A percentile compares a stretch with the other conserved stretches of the same genome.
Evolutionary conservation across 2,113 vertebrate species (phyloP).

Genomic region (Aegotheles bennettii): DNA sequence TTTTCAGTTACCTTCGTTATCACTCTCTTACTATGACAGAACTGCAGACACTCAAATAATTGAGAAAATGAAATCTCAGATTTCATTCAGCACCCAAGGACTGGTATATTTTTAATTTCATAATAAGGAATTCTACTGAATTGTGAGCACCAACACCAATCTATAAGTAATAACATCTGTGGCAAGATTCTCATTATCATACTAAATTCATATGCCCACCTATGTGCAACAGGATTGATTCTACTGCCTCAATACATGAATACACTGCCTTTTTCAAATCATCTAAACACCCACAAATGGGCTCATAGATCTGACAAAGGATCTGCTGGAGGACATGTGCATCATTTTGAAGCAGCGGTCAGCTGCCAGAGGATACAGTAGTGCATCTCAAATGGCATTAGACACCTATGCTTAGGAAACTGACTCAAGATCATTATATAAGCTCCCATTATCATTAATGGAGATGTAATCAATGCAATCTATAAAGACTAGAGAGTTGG

Average conservation of each 20-base stretch:
- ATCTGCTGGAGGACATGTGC: neutral
- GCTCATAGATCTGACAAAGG: neutral
- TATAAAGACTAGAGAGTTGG: neutral
- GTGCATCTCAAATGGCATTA: neutral
- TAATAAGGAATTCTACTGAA: neutral
- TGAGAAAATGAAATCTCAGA: constrained; percentile 2
- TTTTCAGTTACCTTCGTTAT: constrained; percentile 19
- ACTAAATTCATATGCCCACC: neutral
- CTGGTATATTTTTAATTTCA: neutral
- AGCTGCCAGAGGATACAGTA: neutral
- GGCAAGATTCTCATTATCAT: neutral
- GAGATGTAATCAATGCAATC: constrained; percentile 14
- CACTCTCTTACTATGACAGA: neutral
- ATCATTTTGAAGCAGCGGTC: neutral
- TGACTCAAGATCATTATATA: neutral
- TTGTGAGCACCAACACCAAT: neutral
- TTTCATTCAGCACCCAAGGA: neutral
- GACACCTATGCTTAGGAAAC: neutral
- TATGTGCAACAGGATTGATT: neutral
- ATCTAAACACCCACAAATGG: neutral
- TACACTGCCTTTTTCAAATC: neutral
- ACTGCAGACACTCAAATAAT: neutral
- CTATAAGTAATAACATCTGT: neutral
- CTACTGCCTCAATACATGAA: neutral
- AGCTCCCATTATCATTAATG: neutral